Evolutionary conservation across 2,888 invertebrate species (phyloP).

Genomic region (Mystacides longicornis): DNA sequence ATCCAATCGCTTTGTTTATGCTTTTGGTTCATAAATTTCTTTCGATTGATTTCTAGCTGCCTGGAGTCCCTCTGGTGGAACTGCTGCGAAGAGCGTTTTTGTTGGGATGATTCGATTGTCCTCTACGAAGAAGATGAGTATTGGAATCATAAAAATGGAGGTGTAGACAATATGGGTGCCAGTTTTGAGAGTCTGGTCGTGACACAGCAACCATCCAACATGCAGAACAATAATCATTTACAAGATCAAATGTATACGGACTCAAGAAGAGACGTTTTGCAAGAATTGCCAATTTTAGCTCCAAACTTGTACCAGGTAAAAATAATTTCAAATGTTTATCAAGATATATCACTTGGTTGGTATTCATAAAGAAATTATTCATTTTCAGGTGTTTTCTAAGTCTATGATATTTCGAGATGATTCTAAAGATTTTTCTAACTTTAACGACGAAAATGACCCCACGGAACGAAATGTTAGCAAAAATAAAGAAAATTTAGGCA

Average conservation of each 20-base stretch:
- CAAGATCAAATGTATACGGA: slow-evolving; percentile 11
- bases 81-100: slow-evolving; percentile 64
- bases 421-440: slow-evolving; percentile 35
- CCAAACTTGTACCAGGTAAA: slow-evolving; percentile 44
- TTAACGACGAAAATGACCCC: slow-evolving; percentile 42
- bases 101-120: slow-evolving; percentile 65
- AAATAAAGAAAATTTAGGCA: slow-evolving; percentile 16
- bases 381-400: slow-evolving; percentile 47
- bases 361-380: slow-evolving; percentile 1
- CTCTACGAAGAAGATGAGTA: slow-evolving; percentile 40
- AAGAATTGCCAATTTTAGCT: slow-evolving; percentile 42
- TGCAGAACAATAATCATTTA: slow-evolving; percentile 47
- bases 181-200: slow-evolving; percentile 37
- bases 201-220: slow-evolving; percentile 42
- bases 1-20: too few relatives aligned
- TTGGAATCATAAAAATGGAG: slow-evolving; percentile 10
- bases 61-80: slow-evolving; percentile 67
- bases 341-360: background rate
- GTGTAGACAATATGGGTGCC: slow-evolving; percentile 39
- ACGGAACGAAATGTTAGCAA: slow-evolving; percentile 35
- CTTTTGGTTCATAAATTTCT: too few relatives aligned
- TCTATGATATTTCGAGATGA: slow-evolving; percentile 47
- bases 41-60: slow-evolving; percentile 59
- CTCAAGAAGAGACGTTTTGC: slow-evolving; percentile 35
- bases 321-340: background rate